These are phyloP conservation scores for Actinopyga echinites DNA, from an alignment of 53 echinoderm and acorn worm genomes.

Conservation along the genomic window DNA sequence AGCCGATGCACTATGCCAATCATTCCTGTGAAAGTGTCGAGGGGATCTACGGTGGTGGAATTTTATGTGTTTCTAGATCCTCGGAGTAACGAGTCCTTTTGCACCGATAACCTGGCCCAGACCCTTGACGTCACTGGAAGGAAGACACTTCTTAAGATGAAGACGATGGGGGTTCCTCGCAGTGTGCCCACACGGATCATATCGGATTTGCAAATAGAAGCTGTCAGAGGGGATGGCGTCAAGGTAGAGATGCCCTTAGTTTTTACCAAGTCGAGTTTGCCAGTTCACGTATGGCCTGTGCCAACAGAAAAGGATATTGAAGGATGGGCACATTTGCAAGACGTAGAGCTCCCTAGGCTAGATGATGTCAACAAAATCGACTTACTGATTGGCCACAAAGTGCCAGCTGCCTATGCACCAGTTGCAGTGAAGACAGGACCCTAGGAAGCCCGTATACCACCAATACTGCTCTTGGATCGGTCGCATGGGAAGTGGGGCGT, in stretches of 20 bases:
- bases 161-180: slow-evolving; percentile 44
- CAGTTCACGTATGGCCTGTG: slow-evolving; percentile 45
- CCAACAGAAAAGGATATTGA: slow-evolving; percentile 38
- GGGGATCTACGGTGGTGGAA: slow-evolving; percentile 25
- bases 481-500: slow-evolving; percentile 51
- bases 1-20: slow-evolving; percentile 55
- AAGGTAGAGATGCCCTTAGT: slow-evolving; percentile 34
- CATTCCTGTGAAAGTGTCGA: slow-evolving; percentile 35
- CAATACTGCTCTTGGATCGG: slow-evolving; percentile 53
- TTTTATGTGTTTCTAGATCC: slow-evolving; percentile 60
- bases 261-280: slow-evolving; percentile 47
- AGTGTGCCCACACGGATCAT: slow-evolving; percentile 18
- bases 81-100: slow-evolving; percentile 60
- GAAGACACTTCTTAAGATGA: slow-evolving; percentile 31
- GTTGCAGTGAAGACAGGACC: slow-evolving; percentile 48
- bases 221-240: slow-evolving; percentile 5
- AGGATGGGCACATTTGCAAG: slow-evolving; percentile 37
- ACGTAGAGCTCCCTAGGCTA: slow-evolving; percentile 29
- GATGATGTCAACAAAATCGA: neutral
- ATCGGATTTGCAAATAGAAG: slow-evolving; percentile 14
- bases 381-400: slow-evolving; percentile 34
- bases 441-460: slow-evolving; percentile 47
- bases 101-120: slow-evolving; percentile 37
- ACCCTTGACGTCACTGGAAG: slow-evolving; percentile 39
- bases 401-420: slow-evolving; percentile 55